Evolutionary conservation across 2,888 invertebrate genomes (phyloP).

Genomic region (Metacarcinus magister): DNA sequence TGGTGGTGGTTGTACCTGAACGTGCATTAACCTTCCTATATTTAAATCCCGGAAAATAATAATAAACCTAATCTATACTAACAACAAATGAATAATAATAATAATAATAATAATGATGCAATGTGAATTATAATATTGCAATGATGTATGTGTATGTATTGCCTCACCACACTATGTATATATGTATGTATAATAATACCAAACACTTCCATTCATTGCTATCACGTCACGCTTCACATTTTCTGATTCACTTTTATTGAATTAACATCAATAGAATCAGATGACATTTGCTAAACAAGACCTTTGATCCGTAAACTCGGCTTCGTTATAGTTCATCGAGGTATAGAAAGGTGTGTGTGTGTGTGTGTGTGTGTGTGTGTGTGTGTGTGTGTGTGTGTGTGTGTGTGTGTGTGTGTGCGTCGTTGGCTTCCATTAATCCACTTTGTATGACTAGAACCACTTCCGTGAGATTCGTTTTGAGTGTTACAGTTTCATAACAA

Average conservation of each 20-base stretch:
- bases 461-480: too few species aligned
- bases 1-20: neutral
- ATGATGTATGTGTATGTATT: too few species aligned
- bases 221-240: neutral
- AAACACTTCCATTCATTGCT: neutral
- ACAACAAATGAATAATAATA: neutral
- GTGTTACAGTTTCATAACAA: too few species aligned
- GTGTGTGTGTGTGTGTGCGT: too few species aligned
- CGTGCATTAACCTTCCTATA: neutral
- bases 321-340: neutral
- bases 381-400: too few species aligned
- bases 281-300: neutral
- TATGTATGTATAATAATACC: neutral
- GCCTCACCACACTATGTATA: too few species aligned
- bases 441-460: too few species aligned
- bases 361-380: too few species aligned
- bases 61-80: neutral
- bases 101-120: too few species aligned
- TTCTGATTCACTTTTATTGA: neutral
- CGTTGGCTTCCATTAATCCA: too few species aligned
- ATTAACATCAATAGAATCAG: neutral
- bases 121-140: too few species aligned
- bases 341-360: too few species aligned
- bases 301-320: neutral
- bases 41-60: neutral